A percentile compares a stretch with the other conserved stretches of the same genome.
phyloP scores from a whole-genome alignment of 1,140 invertebrate species.

The Drosophila obscura region DNA sequence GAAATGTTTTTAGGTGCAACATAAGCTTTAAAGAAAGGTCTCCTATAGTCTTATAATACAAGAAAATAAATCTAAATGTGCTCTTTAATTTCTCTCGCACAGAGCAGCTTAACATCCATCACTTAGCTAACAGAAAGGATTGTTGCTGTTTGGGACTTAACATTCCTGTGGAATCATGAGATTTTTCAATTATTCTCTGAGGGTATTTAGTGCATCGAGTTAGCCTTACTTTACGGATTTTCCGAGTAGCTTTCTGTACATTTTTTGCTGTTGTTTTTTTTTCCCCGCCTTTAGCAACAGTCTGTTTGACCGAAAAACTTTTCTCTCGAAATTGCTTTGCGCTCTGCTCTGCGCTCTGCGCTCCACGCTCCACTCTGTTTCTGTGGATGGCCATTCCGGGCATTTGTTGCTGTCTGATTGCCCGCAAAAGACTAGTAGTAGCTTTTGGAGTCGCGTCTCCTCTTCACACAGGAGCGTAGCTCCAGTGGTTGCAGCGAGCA shows the following conservation, averaged over 20 bases:
- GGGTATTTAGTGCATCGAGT: background rate
- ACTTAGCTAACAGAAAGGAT: too few species aligned
- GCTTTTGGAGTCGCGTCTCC: conserved; percentile 18
- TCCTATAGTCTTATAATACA: too few species aligned
- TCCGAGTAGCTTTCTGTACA: conserved; percentile 4
- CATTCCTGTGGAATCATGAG: too few species aligned
- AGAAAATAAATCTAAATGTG: too few species aligned
- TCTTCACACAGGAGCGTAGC: conserved; percentile 16
- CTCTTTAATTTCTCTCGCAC: too few species aligned
- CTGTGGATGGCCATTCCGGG: conserved; percentile 2
- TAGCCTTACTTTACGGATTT: conserved; percentile 8
- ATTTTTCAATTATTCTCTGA: too few species aligned
- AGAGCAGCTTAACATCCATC: too few species aligned
- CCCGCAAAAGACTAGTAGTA: conserved; percentile 66
- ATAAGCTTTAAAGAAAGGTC: too few species aligned
- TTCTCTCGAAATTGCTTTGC: conserved; percentile 55
- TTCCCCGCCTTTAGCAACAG: conserved; percentile 51
- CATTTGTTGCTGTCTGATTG: conserved; percentile 80
- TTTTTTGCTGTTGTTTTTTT: conserved; percentile 14
- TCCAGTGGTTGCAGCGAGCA: conserved; percentile 20
- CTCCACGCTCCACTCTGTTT: background rate
- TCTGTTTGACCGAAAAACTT: conserved; percentile 55
- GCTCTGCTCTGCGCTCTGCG: background rate
- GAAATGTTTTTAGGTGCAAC: too few species aligned
- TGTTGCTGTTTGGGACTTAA: too few species aligned